A percentile compares a stretch with the other conserved stretches of the same genome.
phyloP scores from a whole-genome alignment of 2,113 vertebrate species.

The Gadus macrocephalus region DNA sequence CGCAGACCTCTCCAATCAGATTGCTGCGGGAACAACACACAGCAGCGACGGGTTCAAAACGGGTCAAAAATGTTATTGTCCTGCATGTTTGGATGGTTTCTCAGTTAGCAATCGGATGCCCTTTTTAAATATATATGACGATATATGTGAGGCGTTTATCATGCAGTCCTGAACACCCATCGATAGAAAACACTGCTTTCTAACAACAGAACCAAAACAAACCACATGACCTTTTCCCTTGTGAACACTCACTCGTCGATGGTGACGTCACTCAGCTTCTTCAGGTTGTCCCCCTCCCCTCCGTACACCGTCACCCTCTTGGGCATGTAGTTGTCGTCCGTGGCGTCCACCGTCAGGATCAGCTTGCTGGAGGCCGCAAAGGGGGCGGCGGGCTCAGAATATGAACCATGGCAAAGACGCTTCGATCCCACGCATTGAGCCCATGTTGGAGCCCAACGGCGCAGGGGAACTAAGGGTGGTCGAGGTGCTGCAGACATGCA shows the following conservation, averaged over 20 bases:
- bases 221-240: no score
- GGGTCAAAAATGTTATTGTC: no score
- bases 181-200: background rate
- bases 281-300: conserved; percentile 89
- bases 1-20: conserved; percentile 91
- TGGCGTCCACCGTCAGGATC: conserved; percentile 89
- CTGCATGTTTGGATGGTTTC: no score
- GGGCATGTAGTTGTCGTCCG: conserved; percentile 97
- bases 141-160: no score
- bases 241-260: conserved; percentile 86
- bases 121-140: no score
- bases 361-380: conserved; percentile 76
- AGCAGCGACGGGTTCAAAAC: background rate
- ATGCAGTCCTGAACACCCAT: no score
- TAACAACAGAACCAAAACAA: background rate
- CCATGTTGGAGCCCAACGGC: no score
- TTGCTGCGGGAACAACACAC: conserved; percentile 67
- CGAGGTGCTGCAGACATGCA: no score
- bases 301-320: conserved; percentile 87
- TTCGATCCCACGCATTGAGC: no score
- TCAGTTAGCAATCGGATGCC: no score
- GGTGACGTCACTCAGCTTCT: conserved; percentile 87
- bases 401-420: no score
- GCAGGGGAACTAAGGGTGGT: no score
- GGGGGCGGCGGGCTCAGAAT: background rate